A percentile compares a stretch with the other conserved stretches of the same genome.
Conservation (phyloP, 2,113 vertebrate genomes). For the Pelecanus crispus region DNA sequence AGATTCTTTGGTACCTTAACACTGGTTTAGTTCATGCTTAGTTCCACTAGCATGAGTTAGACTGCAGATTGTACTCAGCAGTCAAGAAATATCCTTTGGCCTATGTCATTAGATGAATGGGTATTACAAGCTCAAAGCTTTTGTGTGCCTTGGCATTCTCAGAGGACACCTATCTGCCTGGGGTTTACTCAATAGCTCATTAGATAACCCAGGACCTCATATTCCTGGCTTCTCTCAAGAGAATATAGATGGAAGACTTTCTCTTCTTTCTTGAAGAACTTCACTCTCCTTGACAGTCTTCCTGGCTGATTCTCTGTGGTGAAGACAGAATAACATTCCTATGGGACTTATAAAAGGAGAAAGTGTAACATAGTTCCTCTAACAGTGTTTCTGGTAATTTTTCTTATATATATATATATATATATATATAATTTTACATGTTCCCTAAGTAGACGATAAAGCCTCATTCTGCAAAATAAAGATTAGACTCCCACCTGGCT, state of each 20-base stretch:
- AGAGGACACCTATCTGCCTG: neutral
- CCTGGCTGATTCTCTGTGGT: neutral
- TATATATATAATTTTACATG: neutral
- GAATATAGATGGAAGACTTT: neutral
- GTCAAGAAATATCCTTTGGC: neutral
- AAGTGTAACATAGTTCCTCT: neutral
- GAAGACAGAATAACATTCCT: neutral
- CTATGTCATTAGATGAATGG: neutral
- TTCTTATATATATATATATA: neutral
- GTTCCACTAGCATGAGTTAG: neutral
- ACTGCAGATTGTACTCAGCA: neutral
- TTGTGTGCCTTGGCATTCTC: neutral
- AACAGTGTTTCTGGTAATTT: neutral
- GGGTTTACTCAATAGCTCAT: neutral
- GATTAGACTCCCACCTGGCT: neutral
- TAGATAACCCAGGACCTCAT: neutral
- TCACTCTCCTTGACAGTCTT: neutral
- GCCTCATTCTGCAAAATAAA: conserved; percentile 7
- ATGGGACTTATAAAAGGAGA: neutral
- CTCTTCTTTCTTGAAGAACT: neutral
- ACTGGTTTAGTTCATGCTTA: neutral
- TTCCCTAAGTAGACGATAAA: conserved; percentile 16
- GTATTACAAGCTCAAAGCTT: neutral
- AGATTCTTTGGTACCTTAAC: neutral
- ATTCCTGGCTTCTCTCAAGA: neutral